Percentiles rank a stretch among this genome's conserved stretches.
phyloP scores from a whole-genome alignment of 2,888 invertebrate genomes.

The Eupelmus urozonus region DNA sequence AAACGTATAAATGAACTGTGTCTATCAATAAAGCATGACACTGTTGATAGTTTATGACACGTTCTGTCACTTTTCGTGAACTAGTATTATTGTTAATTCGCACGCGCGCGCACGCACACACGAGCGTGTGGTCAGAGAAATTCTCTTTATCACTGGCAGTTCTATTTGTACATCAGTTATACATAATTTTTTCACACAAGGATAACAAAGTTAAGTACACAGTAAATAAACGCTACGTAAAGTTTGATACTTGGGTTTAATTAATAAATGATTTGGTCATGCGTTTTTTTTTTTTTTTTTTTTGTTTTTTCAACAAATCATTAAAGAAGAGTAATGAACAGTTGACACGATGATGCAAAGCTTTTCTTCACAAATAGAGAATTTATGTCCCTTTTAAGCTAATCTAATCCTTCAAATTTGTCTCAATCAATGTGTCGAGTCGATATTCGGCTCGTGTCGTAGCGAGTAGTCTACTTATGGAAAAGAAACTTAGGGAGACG shows the following conservation, averaged over 20 bases:
- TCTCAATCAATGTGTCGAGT: slow-evolving; percentile 63
- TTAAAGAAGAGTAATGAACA: slow-evolving; percentile 41
- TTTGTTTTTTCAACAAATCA: slow-evolving; percentile 52
- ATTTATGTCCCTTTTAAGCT: slow-evolving; percentile 63
- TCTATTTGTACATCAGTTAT: slow-evolving; percentile 53
- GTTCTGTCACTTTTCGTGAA: slow-evolving; percentile 47
- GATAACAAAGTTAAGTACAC: slow-evolving; percentile 27
- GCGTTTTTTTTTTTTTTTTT: too few relatives aligned
- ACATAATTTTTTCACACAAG: slow-evolving; percentile 44
- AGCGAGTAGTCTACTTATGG: slow-evolving; percentile 59
- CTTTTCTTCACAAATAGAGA: slow-evolving; percentile 60
- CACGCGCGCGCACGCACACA: slow-evolving; percentile 17
- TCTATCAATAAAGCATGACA: slow-evolving; percentile 46
- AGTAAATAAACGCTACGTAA: slow-evolving; percentile 25
- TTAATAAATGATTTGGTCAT: slow-evolving; percentile 34
- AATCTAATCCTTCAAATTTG: slow-evolving; percentile 63
- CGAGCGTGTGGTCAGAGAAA: slow-evolving; percentile 20
- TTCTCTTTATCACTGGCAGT: slow-evolving; percentile 51
- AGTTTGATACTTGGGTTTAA: slow-evolving; percentile 45
- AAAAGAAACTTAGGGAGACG: slow-evolving; percentile 52
- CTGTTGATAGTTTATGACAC: slow-evolving; percentile 31
- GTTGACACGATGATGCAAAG: slow-evolving; percentile 27
- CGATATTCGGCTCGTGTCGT: slow-evolving; percentile 53
- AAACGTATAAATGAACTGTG: slow-evolving; percentile 8
- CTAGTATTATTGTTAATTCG: slow-evolving; percentile 56